These are phyloP conservation scores for Lepisosteus osseus DNA, from an alignment of 2,113 vertebrate species.

Conservation along the genomic window DNA sequence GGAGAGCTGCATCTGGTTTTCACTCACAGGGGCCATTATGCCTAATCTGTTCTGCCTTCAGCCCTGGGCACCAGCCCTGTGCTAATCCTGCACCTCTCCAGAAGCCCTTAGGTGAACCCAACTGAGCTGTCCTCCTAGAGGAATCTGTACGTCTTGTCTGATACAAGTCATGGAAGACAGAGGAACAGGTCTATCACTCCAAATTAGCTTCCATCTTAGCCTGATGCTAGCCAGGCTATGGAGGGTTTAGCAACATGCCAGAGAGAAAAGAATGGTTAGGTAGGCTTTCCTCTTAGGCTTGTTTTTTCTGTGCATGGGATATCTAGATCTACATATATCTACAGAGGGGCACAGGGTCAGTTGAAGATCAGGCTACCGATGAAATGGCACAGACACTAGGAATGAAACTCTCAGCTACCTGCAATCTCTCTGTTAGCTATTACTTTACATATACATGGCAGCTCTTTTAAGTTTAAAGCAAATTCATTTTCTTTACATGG, in stretches of 20 bases:
- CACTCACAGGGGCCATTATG: background rate
- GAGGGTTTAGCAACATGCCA: slow-evolving; percentile 15
- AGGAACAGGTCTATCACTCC: slow-evolving; percentile 10
- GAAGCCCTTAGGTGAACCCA: background rate
- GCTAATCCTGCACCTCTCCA: background rate
- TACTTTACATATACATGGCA: too few relatives aligned
- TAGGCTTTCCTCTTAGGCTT: background rate
- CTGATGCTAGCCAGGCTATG: background rate
- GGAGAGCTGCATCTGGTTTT: background rate
- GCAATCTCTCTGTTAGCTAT: background rate
- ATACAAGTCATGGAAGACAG: background rate
- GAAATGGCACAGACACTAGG: background rate
- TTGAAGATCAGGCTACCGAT: background rate
- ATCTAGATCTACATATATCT: background rate
- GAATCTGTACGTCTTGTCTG: background rate
- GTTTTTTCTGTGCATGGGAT: slow-evolving; percentile 7
- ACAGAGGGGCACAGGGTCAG: background rate
- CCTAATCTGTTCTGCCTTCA: background rate
- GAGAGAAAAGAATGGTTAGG: background rate
- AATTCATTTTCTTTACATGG: too few relatives aligned
- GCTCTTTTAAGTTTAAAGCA: too few relatives aligned
- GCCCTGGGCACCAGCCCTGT: background rate
- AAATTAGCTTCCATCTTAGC: slow-evolving; percentile 11
- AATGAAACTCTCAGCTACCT: background rate
- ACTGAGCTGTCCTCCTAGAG: background rate